phyloP scores from a whole-genome alignment of 2,797 vertebrate genomes.

The Dryobates pubescens region DNA sequence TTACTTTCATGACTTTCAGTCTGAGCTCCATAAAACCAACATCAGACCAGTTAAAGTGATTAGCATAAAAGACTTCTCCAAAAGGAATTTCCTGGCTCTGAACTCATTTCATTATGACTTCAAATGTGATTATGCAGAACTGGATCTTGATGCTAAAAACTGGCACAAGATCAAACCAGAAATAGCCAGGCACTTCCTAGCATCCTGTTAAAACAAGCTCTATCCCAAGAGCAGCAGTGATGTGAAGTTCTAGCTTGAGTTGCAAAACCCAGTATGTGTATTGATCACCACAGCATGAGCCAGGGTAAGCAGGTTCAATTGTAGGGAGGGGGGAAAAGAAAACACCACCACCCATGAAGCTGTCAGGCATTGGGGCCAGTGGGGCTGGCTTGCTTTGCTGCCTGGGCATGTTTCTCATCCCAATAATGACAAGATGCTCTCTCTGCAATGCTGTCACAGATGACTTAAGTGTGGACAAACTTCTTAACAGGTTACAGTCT shows the following conservation, averaged over 20 bases:
- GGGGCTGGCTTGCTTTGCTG: neutral
- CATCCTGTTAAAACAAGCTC: neutral
- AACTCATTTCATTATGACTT: neutral
- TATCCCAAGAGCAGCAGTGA: neutral
- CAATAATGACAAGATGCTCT: neutral
- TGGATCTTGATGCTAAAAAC: neutral
- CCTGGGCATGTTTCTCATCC: neutral
- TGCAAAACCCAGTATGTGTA: neutral
- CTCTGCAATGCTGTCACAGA: neutral
- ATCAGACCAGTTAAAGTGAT: neutral
- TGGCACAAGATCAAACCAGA: neutral
- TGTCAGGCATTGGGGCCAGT: neutral
- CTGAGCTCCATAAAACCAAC: neutral
- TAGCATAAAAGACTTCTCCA: neutral
- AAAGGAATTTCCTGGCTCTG: neutral
- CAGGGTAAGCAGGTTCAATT: neutral
- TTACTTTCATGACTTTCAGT: neutral
- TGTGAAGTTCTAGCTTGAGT: neutral
- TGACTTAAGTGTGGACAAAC: neutral
- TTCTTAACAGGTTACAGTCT: neutral
- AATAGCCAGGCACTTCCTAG: neutral
- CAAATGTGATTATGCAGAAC: neutral
- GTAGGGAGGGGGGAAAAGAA: accelerated
- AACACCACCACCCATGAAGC: neutral
- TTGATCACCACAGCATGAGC: neutral